phyloP scores from a whole-genome alignment of 1,140 invertebrate species.

The Drosophila nannoptera region DNA sequence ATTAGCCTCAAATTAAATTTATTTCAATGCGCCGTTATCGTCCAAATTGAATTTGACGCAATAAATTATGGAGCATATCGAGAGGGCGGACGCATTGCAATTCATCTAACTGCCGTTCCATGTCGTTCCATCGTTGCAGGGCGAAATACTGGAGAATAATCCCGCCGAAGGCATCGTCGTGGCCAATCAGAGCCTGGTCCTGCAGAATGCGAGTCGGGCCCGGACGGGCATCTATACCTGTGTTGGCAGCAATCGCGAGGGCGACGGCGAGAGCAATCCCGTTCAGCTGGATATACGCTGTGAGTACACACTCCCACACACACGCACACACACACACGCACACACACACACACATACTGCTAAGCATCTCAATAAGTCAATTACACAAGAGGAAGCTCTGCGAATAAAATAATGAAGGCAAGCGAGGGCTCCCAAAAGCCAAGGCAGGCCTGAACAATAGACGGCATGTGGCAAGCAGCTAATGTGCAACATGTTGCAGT shows the following conservation, averaged over 20 bases:
- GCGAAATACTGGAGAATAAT: constrained; percentile 85
- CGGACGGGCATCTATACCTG: constrained; percentile 91
- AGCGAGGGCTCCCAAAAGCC: neutral
- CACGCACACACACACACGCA: neutral
- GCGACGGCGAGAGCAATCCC: constrained; percentile 90
- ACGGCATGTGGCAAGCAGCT: neutral
- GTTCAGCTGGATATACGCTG: constrained; percentile 91
- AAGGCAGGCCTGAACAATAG: neutral
- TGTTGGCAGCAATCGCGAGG: constrained; percentile 89
- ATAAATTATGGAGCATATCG: constrained; percentile 56
- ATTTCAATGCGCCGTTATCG: constrained; percentile 63
- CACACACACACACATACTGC: neutral
- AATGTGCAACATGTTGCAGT: constrained; percentile 24
- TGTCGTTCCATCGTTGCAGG: constrained; percentile 80
- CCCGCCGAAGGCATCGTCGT: constrained; percentile 88
- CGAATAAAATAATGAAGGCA: too few species aligned
- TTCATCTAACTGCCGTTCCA: constrained; percentile 14
- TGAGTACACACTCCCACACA: constrained; percentile 81
- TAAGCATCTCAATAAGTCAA: neutral
- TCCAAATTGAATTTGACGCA: constrained; percentile 71
- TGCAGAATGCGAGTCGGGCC: constrained; percentile 88
- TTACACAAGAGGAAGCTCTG: neutral
- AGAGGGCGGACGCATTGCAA: constrained; percentile 1
- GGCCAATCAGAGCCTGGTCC: constrained; percentile 91
- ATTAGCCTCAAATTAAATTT: constrained; percentile 75